Evolutionary conservation across 1,140 invertebrate species (phyloP).

Genomic region (Pseudomyrmex flavicornis): DNA sequence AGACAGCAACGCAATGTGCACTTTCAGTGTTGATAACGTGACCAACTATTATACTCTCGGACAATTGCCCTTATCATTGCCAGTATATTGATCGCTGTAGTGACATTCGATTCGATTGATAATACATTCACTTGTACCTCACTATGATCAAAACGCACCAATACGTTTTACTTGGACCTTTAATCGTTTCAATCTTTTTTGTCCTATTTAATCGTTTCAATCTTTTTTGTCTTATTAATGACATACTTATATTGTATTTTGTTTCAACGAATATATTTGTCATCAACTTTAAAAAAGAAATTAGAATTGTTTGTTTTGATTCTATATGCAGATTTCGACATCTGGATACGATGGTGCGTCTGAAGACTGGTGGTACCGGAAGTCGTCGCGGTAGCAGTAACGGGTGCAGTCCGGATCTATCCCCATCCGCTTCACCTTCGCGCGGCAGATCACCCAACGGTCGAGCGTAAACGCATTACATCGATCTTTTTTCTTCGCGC

Average conservation of each 20-base stretch:
- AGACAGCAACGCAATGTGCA: neutral
- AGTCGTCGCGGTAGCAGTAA: slow-evolving; percentile 83
- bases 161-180: neutral
- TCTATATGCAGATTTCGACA: slow-evolving; percentile 89
- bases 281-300: neutral
- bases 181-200: neutral
- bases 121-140: neutral
- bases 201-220: neutral
- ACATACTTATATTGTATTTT: too few relatives aligned
- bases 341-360: slow-evolving; percentile 91
- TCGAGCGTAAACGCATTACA: slow-evolving; percentile 72
- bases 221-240: too few relatives aligned
- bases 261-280: neutral
- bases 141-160: neutral
- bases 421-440: slow-evolving; percentile 88
- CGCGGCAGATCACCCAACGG: slow-evolving; percentile 81
- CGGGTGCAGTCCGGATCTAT: slow-evolving; percentile 84
- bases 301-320: neutral
- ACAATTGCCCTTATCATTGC: slow-evolving; percentile 42
- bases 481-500: slow-evolving; percentile 33
- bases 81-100: slow-evolving; percentile 9
- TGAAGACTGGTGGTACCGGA: slow-evolving; percentile 86
- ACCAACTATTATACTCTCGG: slow-evolving; percentile 17
- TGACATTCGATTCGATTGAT: slow-evolving; percentile 39
- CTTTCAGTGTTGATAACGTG: slow-evolving; percentile 13